Conservation (phyloP, 2,797 vertebrate species). For the Tapirus indicus region DNA sequence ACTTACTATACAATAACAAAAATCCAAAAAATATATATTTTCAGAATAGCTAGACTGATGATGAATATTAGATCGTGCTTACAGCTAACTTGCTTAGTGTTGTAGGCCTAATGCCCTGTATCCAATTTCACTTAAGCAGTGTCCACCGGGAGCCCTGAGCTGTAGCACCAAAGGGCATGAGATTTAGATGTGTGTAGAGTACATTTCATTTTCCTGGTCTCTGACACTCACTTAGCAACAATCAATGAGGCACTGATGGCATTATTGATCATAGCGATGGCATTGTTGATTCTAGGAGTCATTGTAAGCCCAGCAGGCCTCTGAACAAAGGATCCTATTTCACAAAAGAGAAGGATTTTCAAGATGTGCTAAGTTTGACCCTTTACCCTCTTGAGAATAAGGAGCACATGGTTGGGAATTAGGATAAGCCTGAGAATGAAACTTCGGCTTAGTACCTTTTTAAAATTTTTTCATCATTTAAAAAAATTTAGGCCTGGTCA, state of each 20-base stretch:
- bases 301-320: constrained; percentile 5
- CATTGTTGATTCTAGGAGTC: constrained; percentile 67
- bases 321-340: constrained; percentile 45
- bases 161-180: background rate
- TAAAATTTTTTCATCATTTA: background rate
- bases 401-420: background rate
- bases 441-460: background rate
- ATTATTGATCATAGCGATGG: constrained; percentile 77
- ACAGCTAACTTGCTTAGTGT: constrained; percentile 13
- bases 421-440: background rate
- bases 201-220: constrained; percentile 61
- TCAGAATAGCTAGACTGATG: background rate
- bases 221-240: constrained; percentile 78
- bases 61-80: background rate
- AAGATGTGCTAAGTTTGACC: constrained; percentile 40
- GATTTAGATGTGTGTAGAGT: constrained; percentile 51
- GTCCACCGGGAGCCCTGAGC: background rate
- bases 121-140: constrained; percentile 53
- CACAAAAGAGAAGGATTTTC: constrained; percentile 55
- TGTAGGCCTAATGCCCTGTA: background rate
- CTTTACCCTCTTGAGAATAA: constrained; percentile 42
- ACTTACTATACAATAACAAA: background rate
- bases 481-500: background rate
- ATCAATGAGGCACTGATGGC: constrained; percentile 77
- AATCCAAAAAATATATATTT: background rate